Evolutionary conservation across 2,113 vertebrate genomes (phyloP).

Genomic region (Himantopus leucocephalus): DNA sequence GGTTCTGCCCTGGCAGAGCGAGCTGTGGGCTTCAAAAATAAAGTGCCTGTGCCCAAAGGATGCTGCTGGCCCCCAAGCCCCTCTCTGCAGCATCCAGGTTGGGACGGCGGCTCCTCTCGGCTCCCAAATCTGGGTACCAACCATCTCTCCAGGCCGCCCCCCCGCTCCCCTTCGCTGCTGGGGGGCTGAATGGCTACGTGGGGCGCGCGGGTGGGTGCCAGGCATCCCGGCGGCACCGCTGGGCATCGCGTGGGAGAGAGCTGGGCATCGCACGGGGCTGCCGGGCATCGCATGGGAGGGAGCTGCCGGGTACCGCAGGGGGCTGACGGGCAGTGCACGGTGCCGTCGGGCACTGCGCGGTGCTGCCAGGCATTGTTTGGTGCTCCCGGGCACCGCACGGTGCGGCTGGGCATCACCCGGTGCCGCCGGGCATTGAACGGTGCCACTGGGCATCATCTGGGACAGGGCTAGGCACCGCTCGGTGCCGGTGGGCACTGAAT

Average conservation of each 20-base stretch:
- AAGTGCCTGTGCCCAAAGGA: not conserved
- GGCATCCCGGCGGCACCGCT: not conserved
- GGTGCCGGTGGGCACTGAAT: fast-evolving
- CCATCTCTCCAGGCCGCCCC: fast-evolving
- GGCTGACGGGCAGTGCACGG: too few relatives aligned
- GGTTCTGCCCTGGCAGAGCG: not conserved
- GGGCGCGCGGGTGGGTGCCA: not conserved
- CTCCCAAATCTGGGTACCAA: not conserved
- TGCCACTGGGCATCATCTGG: too few relatives aligned
- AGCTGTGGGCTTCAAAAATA: not conserved
- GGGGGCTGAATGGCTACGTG: not conserved
- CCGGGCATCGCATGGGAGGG: not conserved
- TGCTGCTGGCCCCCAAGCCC: not conserved
- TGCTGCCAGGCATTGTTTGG: not conserved
- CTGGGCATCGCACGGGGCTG: not conserved
- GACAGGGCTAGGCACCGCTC: too few relatives aligned
- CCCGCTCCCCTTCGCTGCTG: not conserved
- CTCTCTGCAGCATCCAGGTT: not conserved
- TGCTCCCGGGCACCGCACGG: not conserved
- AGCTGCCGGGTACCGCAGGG: not conserved
- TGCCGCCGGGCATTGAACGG: not conserved
- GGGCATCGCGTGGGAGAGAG: not conserved
- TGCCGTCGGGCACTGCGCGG: not conserved
- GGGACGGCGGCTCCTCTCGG: not conserved
- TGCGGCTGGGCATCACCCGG: fast-evolving